Base-by-base conservation (phyloP, 2,888 invertebrate genomes). In the Caenorhabditis virilis region DNA sequence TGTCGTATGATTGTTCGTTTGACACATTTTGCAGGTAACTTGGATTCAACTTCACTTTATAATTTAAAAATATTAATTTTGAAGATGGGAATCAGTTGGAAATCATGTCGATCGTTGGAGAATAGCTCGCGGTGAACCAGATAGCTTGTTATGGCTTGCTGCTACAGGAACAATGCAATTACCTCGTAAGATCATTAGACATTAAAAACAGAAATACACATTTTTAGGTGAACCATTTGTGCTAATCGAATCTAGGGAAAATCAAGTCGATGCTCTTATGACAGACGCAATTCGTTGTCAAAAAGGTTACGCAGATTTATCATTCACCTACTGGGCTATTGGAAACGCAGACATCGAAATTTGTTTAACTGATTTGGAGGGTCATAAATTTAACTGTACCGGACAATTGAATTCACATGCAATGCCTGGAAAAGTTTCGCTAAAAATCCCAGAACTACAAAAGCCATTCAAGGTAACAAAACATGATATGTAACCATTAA, bases 161-260 rank as follows among this genome's bases (percentile, higher is more conserved):
- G 80, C 80, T n/a, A 81, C 80, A 18, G 80, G 80, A 27, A 81
- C 81, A 11, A 78, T 78, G 76, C 74, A 76, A 57, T 59, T 78
- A 38, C 81, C 81, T 27, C 57, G 77, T 72, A 43, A 50, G 43
- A 38, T 25, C 36, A 18, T 5, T 5, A 16, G 36, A 16, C 30
- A 30, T 36, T 36, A 15, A 4, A 36, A n/a, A 4, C n/a, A 5
- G n/a, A 5, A 36, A n/a, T 5, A 36, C 5, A 36, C 36, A 36
- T 36, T 41, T 72, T 30, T 42, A 76, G 77, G 70, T 27, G 78
- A 81, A 50, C 80, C 81, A 7, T 81, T 78, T 52, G 69, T 76
- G 15, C 57, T 81, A 9, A 74, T 81, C 16, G 81, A 81, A 68
- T 59, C 76, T 15, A 67, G 73, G 18, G 80, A 77, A 7, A 71